Conservation (phyloP, 2,888 invertebrate genomes). For the Euproctis similis region DNA sequence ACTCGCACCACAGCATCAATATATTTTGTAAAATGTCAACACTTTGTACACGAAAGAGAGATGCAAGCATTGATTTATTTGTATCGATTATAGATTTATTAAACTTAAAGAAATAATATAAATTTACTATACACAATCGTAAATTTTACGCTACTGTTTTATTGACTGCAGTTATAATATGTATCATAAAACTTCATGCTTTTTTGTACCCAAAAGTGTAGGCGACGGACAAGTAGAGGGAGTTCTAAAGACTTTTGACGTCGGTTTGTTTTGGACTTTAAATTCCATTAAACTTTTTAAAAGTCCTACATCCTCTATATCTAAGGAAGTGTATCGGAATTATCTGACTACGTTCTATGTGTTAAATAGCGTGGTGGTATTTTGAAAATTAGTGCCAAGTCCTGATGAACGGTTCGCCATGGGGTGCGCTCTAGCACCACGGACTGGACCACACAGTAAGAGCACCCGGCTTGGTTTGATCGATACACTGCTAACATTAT, state of each 20-base stretch:
- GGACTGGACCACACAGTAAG: slow-evolving; percentile 22
- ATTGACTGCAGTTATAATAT: no score
- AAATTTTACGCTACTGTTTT: no score
- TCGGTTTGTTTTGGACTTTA: no score
- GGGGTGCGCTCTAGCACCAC: slow-evolving; percentile 24
- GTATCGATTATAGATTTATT: no score
- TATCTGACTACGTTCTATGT: not conserved
- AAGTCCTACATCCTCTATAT: no score
- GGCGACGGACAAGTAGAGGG: no score
- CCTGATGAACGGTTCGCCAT: slow-evolving; percentile 26
- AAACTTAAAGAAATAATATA: no score
- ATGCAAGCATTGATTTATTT: slow-evolving; percentile 3
- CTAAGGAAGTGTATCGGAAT: no score
- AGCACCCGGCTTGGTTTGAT: slow-evolving; percentile 24
- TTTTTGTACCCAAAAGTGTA: no score
- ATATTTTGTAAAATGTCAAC: slow-evolving; percentile 19
- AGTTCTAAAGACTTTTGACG: no score
- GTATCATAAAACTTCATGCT: no score
- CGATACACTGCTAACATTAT: slow-evolving; percentile 12
- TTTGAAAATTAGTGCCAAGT: slow-evolving; percentile 17
- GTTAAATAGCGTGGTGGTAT: slow-evolving; percentile 14
- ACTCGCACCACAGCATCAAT: slow-evolving; percentile 8
- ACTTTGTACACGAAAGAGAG: slow-evolving; percentile 7
- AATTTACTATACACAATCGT: no score
- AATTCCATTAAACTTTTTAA: not conserved